Percentiles rank a stretch among this genome's conserved stretches.
These are phyloP conservation scores for Ophiothrix spiculata DNA, from an alignment of 35 echinoderm and acorn worm species.

Conservation along the genomic window DNA sequence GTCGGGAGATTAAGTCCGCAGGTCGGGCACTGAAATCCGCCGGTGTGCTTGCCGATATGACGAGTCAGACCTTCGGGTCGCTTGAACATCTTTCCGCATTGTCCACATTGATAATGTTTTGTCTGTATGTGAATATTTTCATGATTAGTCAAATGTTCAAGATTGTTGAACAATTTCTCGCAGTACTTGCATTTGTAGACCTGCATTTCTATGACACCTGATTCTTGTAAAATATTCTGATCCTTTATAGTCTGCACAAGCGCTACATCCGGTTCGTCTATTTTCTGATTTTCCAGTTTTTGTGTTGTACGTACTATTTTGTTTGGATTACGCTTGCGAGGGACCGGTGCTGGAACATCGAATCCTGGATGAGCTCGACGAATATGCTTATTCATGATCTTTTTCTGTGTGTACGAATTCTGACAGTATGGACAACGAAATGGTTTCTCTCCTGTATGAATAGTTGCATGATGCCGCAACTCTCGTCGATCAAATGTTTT, in stretches of 20 bases:
- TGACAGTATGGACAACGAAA: background rate
- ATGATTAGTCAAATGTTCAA: background rate
- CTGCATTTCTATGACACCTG: background rate
- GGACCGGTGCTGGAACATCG: background rate
- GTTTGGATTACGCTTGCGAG: background rate
- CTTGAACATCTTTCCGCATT: background rate
- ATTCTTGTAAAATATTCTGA: background rate
- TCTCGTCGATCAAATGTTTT: constrained; percentile 4
- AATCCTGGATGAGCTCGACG: background rate
- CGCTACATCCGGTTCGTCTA: background rate
- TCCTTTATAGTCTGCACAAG: background rate
- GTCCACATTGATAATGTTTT: background rate
- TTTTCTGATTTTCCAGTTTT: background rate
- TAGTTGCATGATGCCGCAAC: background rate
- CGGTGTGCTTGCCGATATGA: background rate
- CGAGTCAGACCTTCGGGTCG: background rate
- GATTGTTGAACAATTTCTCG: background rate
- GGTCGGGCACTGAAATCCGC: background rate
- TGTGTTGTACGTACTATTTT: too few relatives aligned
- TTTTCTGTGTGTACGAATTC: constrained; percentile 1
- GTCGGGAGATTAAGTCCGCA: background rate
- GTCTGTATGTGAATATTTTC: background rate
- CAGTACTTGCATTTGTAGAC: background rate
- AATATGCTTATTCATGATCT: background rate
- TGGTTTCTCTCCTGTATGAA: background rate